A percentile compares a stretch with the other conserved stretches of the same genome.
These are phyloP conservation scores for Nymphalis polychloros DNA, from an alignment of 2,888 invertebrate species.

Conservation along the genomic window DNA sequence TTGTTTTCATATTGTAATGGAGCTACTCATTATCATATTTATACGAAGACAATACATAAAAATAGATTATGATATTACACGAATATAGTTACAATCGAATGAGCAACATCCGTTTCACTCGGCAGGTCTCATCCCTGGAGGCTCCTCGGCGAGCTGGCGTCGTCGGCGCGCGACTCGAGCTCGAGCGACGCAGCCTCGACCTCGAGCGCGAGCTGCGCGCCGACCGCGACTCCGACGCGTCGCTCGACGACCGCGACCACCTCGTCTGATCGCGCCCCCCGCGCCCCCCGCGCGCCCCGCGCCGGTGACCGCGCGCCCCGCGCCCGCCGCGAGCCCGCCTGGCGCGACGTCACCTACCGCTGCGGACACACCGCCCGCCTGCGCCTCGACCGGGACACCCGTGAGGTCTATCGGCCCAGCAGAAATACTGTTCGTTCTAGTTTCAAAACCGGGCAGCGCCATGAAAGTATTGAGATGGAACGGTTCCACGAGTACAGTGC, in stretches of 20 bases:
- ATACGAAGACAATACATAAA: no score
- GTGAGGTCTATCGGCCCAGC: neutral
- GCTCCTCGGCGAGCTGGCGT: conserved; percentile 49
- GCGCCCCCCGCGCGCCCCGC: conserved; percentile 14
- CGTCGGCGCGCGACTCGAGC: conserved; percentile 63
- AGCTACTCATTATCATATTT: no score
- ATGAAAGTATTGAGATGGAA: neutral
- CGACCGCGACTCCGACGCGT: conserved; percentile 70
- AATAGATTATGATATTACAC: no score
- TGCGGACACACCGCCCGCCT: conserved; percentile 3
- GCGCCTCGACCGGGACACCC: neutral
- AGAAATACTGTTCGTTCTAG: no score
- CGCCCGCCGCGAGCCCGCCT: neutral
- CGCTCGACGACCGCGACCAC: conserved; percentile 75
- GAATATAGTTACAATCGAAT: no score
- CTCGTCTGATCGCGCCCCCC: conserved; percentile 58
- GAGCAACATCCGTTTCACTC: neutral
- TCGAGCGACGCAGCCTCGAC: conserved; percentile 77
- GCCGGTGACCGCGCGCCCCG: neutral
- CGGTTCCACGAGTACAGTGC: neutral
- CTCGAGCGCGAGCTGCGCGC: conserved; percentile 76
- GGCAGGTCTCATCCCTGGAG: conserved; percentile 75
- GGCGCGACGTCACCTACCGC: neutral
- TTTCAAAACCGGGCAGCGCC: neutral
- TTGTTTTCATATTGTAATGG: no score